Evolutionary conservation across 2,113 vertebrate species (phyloP).

Genomic region (Cephalophus harveyi): DNA sequence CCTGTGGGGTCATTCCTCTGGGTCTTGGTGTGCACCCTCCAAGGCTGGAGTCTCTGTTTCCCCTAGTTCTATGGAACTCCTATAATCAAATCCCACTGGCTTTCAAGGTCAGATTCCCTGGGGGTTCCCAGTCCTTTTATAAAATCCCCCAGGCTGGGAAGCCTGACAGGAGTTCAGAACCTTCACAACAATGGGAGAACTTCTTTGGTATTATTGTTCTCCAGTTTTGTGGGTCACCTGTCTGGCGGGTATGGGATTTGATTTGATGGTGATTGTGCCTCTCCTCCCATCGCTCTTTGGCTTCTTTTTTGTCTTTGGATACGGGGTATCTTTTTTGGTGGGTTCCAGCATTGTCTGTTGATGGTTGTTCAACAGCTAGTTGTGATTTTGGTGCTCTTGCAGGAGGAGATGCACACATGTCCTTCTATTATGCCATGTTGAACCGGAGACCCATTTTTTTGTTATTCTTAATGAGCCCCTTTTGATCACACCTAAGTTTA

Average conservation of each 20-base stretch:
- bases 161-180: not conserved
- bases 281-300: not conserved
- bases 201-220: not conserved
- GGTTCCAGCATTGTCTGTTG: not conserved
- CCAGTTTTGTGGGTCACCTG: not conserved
- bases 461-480: not conserved
- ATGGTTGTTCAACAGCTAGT: not conserved
- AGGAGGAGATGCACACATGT: not conserved
- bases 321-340: not conserved
- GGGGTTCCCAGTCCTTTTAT: not conserved
- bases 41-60: not conserved
- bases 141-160: not conserved
- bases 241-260: not conserved
- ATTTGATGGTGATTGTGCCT: not conserved
- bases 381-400: not conserved
- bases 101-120: not conserved
- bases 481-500: not conserved
- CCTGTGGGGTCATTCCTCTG: not conserved
- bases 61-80: not conserved
- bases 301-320: not conserved
- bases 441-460: not conserved
- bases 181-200: not conserved
- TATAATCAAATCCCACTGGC: not conserved
- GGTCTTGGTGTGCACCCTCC: not conserved
- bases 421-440: not conserved